These are phyloP conservation scores for Bujurquina vittata DNA, from an alignment of 2,113 vertebrate genomes.

Conservation along the genomic window DNA sequence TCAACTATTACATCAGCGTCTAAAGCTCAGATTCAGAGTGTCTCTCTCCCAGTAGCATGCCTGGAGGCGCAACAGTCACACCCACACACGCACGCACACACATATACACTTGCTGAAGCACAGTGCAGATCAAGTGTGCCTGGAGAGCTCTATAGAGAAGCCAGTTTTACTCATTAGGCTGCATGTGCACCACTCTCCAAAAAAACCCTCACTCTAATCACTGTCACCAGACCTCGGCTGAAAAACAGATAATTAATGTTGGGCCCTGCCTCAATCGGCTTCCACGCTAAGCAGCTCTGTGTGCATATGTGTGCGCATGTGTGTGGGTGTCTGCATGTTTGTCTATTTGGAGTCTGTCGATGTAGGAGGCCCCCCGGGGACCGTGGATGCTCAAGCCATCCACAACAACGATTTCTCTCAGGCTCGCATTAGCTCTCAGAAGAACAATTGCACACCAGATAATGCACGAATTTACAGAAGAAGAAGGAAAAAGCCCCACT, in stretches of 20 bases:
- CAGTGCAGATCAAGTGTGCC: conserved; percentile 73
- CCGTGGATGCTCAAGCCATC: conserved; percentile 61
- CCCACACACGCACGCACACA: conserved; percentile 48
- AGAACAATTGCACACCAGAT: conserved; percentile 40
- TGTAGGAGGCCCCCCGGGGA: conserved; percentile 57
- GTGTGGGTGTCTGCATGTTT: conserved; percentile 61
- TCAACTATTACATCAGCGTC: conserved; percentile 61
- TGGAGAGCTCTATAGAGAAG: conserved; percentile 72
- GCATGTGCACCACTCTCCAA: conserved; percentile 54
- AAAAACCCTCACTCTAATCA: conserved; percentile 61
- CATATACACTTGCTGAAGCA: conserved; percentile 42
- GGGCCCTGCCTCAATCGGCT: conserved; percentile 72
- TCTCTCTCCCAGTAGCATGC: conserved; percentile 62
- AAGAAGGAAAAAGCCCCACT: background rate
- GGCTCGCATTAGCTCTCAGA: conserved; percentile 51
- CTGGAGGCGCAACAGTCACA: conserved; percentile 60
- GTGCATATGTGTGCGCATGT: conserved; percentile 51
- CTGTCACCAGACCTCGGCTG: conserved; percentile 61
- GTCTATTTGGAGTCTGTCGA: conserved; percentile 65
- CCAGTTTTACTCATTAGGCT: conserved; percentile 67
- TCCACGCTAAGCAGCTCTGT: conserved; percentile 71
- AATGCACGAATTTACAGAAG: conserved; percentile 19
- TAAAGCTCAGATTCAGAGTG: conserved; percentile 45
- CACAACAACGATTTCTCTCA: conserved; percentile 61
- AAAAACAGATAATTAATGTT: conserved; percentile 72